Conservation (phyloP, 2,797 vertebrate genomes). For the Cyprinodon diabolis region DNA sequence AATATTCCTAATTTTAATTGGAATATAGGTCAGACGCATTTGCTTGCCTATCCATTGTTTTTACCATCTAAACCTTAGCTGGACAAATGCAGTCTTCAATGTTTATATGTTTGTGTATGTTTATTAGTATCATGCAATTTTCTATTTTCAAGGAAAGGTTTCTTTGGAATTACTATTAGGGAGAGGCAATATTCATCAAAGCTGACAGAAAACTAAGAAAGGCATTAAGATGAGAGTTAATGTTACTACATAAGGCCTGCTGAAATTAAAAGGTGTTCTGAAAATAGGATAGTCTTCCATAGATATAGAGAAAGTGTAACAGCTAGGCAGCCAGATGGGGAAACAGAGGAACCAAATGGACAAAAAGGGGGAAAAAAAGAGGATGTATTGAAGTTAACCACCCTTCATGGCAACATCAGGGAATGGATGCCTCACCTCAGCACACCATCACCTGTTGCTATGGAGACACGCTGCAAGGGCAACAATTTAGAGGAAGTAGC, state of each 20-base stretch:
- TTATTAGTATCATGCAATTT: too few species aligned
- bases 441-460: conserved; percentile 83
- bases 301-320: conserved; percentile 16
- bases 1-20: too few species aligned
- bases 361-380: conserved; percentile 11
- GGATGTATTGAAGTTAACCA: conserved; percentile 69
- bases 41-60: too few species aligned
- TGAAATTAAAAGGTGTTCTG: conserved; percentile 31
- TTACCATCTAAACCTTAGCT: too few species aligned
- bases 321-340: conserved; percentile 19
- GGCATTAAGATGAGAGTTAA: background rate
- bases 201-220: conserved; percentile 18
- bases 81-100: too few species aligned
- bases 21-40: too few species aligned
- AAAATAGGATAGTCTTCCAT: conserved; percentile 23
- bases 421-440: conserved; percentile 66
- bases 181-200: background rate
- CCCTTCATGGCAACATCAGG: conserved; percentile 59
- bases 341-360: background rate
- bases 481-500: conserved; percentile 70
- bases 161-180: background rate
- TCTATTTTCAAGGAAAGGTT: background rate
- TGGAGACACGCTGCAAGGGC: conserved; percentile 85
- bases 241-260: conserved; percentile 23
- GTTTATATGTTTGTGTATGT: background rate